phyloP scores from a whole-genome alignment of 92 coral and sea anemone species.

The Epizoanthus fatuus region DNA sequence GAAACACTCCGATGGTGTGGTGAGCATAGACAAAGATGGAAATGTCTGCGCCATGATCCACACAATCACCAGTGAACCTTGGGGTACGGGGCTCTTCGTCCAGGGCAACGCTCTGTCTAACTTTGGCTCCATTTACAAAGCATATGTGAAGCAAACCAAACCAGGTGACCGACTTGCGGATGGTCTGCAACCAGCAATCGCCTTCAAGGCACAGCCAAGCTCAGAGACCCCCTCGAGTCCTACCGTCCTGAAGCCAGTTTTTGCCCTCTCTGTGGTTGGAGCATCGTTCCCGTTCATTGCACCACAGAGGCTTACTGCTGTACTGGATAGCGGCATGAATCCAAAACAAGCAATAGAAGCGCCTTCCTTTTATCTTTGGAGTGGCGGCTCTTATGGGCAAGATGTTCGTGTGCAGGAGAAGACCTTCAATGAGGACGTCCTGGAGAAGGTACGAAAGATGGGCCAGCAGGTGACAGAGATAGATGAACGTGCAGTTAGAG shows the following conservation, averaged over 20 bases:
- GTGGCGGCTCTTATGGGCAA: conserved; percentile 68
- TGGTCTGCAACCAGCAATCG: conserved; percentile 82
- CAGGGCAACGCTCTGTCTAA: conserved; percentile 90
- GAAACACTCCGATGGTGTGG: conserved; percentile 89
- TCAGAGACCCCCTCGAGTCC: neutral
- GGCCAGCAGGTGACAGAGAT: conserved; percentile 86
- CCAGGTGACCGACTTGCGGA: conserved; percentile 85
- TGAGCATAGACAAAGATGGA: conserved; percentile 87
- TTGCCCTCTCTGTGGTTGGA: conserved; percentile 92
- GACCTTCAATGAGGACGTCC: conserved; percentile 68
- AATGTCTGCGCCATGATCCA: conserved; percentile 95
- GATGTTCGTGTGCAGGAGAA: conserved; percentile 83
- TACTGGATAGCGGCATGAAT: conserved; percentile 78
- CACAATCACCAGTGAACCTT: conserved; percentile 88
- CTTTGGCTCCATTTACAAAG: conserved; percentile 81
- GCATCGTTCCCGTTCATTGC: conserved; percentile 73
- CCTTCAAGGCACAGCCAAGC: conserved; percentile 30
- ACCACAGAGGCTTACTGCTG: conserved; percentile 76
- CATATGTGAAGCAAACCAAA: conserved; percentile 61
- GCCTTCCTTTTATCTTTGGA: conserved; percentile 78
- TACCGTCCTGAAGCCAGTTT: conserved; percentile 56
- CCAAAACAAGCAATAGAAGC: conserved; percentile 90
- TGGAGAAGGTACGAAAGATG: conserved; percentile 71
- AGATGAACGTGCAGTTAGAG: conserved; percentile 59
- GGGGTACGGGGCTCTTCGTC: conserved; percentile 97